Conservation (phyloP, 2,113 vertebrate genomes). For the Apodemus speciosus region DNA sequence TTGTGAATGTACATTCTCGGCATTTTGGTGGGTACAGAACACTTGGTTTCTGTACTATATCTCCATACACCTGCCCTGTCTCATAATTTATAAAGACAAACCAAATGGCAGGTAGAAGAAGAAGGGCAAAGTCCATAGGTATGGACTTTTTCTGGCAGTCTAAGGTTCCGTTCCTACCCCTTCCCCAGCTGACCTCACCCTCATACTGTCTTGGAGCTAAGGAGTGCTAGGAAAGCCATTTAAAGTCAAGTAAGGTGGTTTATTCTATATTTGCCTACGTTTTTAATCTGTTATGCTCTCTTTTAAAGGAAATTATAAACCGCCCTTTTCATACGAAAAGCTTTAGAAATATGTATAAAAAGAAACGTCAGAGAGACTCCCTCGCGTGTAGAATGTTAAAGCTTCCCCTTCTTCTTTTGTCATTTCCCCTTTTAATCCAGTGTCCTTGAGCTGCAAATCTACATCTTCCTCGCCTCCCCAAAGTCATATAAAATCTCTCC, state of each 20-base stretch:
- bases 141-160: neutral
- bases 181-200: too few species aligned
- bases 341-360: neutral
- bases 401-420: neutral
- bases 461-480: neutral
- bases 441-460: neutral
- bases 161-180: accelerated
- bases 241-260: neutral
- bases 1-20: neutral
- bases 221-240: neutral
- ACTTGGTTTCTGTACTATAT: neutral
- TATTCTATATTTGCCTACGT: neutral
- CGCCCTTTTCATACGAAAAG: neutral
- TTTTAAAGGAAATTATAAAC: neutral
- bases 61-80: neutral
- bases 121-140: neutral
- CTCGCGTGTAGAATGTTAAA: neutral
- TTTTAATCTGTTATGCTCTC: neutral
- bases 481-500: neutral
- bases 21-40: neutral
- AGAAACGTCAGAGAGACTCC: neutral
- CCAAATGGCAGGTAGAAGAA: neutral
- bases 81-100: neutral
- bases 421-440: neutral
- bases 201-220: neutral